Percentiles rank a stretch among this genome's conserved stretches.
These are phyloP conservation scores for Stigmatopora nigra DNA, from an alignment of 2,113 vertebrate genomes.

Conservation along the genomic window DNA sequence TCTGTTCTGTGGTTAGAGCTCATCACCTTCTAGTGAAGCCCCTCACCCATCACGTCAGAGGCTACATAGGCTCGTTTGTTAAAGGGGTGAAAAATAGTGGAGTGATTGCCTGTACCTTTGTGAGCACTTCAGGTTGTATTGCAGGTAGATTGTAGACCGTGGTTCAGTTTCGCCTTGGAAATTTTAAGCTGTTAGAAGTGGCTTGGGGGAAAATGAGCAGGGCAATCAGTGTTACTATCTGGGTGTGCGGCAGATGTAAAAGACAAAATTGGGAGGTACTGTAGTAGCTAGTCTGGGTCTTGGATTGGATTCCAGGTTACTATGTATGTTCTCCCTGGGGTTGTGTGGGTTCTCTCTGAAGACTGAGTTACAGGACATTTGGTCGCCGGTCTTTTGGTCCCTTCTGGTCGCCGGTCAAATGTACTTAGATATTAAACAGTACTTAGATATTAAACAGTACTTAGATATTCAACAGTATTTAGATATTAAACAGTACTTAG, in stretches of 20 bases:
- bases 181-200: background rate
- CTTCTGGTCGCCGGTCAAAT: no score
- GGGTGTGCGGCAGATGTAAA: background rate
- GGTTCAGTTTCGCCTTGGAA: no score
- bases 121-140: background rate
- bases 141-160: background rate
- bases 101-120: slow-evolving; percentile 1
- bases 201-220: background rate
- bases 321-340: no score
- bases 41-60: background rate
- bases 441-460: no score
- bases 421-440: no score
- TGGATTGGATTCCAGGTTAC: no score
- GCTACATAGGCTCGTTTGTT: background rate
- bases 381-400: no score
- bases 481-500: no score
- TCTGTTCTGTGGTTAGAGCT: slow-evolving; percentile 1
- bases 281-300: background rate
- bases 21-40: slow-evolving; percentile 1
- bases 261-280: background rate
- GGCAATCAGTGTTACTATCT: background rate
- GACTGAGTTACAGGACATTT: no score
- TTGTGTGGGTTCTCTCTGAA: no score
- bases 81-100: background rate
- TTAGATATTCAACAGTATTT: no score